phyloP scores from a whole-genome alignment of 2,888 invertebrate genomes.

The Lottia scabra region DNA sequence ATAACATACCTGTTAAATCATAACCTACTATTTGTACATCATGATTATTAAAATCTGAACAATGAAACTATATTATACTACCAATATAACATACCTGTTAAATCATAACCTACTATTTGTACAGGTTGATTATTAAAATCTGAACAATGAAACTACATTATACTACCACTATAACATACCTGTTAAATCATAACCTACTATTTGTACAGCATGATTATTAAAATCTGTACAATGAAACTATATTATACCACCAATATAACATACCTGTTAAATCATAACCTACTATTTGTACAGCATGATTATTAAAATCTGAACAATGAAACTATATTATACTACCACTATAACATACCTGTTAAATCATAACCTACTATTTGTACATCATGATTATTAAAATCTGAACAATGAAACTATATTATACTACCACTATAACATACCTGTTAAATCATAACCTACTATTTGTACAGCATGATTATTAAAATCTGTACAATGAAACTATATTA shows the following conservation, averaged over 20 bases:
- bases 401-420: constrained; percentile 85
- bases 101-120: constrained; percentile 85
- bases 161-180: constrained; percentile 87
- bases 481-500: constrained; percentile 85
- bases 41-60: constrained; percentile 82
- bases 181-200: constrained; percentile 88
- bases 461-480: constrained; percentile 84
- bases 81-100: no score
- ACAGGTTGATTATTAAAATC: constrained; percentile 84
- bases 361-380: constrained; percentile 88
- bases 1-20: no score
- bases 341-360: no score
- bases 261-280: constrained; percentile 89
- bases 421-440: no score
- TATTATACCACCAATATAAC: constrained; percentile 87
- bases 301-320: constrained; percentile 81
- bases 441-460: constrained; percentile 85
- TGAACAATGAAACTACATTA: constrained; percentile 85
- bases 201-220: constrained; percentile 85
- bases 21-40: constrained; percentile 88
- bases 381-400: constrained; percentile 82
- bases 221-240: constrained; percentile 82
- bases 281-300: constrained; percentile 86
- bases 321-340: constrained; percentile 85
- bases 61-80: constrained; percentile 85